phyloP scores from a whole-genome alignment of 2,888 invertebrate species.

The Meiosimyza decipiens region DNA sequence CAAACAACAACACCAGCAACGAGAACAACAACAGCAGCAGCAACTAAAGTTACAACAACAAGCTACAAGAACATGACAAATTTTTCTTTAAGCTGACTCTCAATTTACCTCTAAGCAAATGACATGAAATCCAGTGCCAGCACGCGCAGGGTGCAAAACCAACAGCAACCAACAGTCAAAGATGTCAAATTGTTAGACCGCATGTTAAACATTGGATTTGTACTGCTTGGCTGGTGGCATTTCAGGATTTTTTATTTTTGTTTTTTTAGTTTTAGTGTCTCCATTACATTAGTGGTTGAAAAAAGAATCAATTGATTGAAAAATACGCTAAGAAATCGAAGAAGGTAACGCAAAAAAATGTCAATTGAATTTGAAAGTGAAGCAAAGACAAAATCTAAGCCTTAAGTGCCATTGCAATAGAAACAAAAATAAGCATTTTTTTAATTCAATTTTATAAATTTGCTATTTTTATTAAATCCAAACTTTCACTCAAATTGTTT shows the following conservation, averaged over 20 bases:
- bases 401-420: no score
- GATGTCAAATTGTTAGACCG: slow-evolving; percentile 22
- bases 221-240: background rate
- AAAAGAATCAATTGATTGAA: no score
- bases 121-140: background rate
- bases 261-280: background rate
- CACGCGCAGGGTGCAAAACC: background rate
- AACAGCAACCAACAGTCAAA: slow-evolving; percentile 10
- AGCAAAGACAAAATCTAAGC: no score
- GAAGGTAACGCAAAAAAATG: no score
- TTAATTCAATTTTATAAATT: no score
- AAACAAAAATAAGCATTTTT: no score
- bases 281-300: no score
- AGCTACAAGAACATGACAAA: slow-evolving; percentile 14
- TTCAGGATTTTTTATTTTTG: background rate
- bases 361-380: no score
- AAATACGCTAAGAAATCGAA: no score
- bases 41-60: background rate
- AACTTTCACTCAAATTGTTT: no score
- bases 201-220: slow-evolving; percentile 8
- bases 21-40: background rate
- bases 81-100: slow-evolving; percentile 16
- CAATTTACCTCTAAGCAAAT: slow-evolving; percentile 14
- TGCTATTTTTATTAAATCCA: no score
- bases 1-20: slow-evolving; percentile 6